A percentile compares a stretch with the other conserved stretches of the same genome.
These are phyloP conservation scores for Sisyra nigra DNA, from an alignment of 2,888 invertebrate genomes.

Conservation along the genomic window DNA sequence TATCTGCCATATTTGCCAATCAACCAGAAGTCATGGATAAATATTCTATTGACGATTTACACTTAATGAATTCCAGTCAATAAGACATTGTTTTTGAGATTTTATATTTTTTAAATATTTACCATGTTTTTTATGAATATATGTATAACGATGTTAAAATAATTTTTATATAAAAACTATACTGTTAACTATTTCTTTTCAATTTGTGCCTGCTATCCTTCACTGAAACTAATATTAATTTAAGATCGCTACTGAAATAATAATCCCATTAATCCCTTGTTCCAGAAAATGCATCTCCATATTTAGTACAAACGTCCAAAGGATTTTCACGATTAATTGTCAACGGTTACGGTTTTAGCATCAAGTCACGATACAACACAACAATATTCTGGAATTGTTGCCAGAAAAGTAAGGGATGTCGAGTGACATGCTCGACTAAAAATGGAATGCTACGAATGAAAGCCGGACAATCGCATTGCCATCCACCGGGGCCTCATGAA, in stretches of 20 bases:
- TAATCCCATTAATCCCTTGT: neutral
- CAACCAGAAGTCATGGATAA: neutral
- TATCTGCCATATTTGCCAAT: slow-evolving; percentile 4
- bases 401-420: slow-evolving; percentile 3
- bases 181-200: too few species aligned
- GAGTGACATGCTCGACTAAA: slow-evolving; percentile 6
- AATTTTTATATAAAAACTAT: too few species aligned
- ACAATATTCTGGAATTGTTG: slow-evolving; percentile 7
- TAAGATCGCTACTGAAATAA: too few species aligned
- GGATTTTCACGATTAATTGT: slow-evolving; percentile 5
- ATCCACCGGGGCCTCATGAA: slow-evolving; percentile 7
- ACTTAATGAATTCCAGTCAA: too few species aligned
- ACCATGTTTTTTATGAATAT: too few species aligned
- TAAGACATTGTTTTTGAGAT: too few species aligned
- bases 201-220: too few species aligned
- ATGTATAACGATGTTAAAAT: too few species aligned
- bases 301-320: slow-evolving; percentile 4
- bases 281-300: slow-evolving; percentile 5
- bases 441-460: slow-evolving; percentile 5
- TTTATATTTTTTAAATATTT: too few species aligned
- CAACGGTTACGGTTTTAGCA: slow-evolving; percentile 5
- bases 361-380: slow-evolving; percentile 3
- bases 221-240: too few species aligned
- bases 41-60: too few species aligned
- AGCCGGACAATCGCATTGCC: slow-evolving; percentile 5